Evolutionary conservation across 2,113 vertebrate genomes (phyloP).

Genomic region (Fulica atra): DNA sequence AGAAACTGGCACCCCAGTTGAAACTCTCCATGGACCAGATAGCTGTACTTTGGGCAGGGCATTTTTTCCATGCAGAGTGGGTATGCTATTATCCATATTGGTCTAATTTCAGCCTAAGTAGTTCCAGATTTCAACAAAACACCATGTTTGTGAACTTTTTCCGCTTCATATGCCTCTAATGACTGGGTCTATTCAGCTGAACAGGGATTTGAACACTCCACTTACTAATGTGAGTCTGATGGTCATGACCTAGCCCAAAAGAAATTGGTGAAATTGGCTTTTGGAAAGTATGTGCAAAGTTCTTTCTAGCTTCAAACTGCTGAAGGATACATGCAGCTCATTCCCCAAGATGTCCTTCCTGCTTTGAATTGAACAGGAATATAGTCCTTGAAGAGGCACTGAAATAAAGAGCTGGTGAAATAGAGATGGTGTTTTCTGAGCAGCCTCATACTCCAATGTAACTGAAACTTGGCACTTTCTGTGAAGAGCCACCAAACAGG

Average conservation of each 20-base stretch:
- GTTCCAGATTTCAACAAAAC: slow-evolving; percentile 55
- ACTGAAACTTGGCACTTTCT: not conserved
- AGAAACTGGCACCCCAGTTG: not conserved
- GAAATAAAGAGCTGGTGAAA: not conserved
- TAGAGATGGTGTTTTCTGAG: not conserved
- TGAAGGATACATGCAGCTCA: not conserved
- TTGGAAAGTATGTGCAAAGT: not conserved
- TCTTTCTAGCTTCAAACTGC: not conserved
- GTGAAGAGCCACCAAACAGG: not conserved
- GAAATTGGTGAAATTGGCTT: not conserved
- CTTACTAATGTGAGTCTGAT: not conserved
- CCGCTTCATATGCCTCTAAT: not conserved
- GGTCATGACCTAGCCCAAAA: not conserved
- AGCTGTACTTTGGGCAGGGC: not conserved
- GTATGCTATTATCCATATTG: slow-evolving; percentile 44
- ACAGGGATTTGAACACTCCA: not conserved
- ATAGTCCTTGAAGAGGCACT: not conserved
- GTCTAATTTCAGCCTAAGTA: slow-evolving; percentile 41
- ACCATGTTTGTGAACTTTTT: not conserved
- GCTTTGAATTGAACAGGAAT: not conserved
- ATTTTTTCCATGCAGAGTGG: not conserved
- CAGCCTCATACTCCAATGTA: not conserved
- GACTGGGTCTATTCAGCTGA: not conserved
- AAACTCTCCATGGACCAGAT: not conserved
- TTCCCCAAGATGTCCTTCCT: not conserved